A percentile compares a stretch with the other conserved stretches of the same genome.
Conservation (phyloP, 1,140 invertebrate species). For the Pseudomyrmex flavicornis region DNA sequence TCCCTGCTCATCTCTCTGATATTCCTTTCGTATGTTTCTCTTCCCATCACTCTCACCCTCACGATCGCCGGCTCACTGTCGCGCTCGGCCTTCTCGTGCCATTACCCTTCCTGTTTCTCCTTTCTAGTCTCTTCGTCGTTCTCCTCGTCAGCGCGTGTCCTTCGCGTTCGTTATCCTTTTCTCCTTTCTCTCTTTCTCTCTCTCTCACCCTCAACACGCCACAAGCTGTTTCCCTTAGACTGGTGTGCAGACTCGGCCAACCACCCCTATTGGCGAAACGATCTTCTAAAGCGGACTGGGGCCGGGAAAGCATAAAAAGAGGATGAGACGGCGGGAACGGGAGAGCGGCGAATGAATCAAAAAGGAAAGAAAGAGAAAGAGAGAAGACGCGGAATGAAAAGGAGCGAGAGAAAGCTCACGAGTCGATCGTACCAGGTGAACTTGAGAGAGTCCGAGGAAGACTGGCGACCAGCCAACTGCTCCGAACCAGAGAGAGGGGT, state of each 20-base stretch:
- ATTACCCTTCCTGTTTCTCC: conserved; percentile 51
- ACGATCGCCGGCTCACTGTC: conserved; percentile 15
- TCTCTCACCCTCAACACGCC: conserved; percentile 51
- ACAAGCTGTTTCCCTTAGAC: conserved; percentile 53
- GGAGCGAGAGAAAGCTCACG: conserved; percentile 63
- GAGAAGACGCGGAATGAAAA: not conserved
- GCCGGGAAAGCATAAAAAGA: conserved; percentile 54
- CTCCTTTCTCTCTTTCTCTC: conserved; percentile 9
- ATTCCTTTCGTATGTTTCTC: conserved; percentile 41
- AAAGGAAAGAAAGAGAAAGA: not conserved
- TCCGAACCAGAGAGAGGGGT: conserved; percentile 19
- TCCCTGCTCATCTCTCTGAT: conserved; percentile 11
- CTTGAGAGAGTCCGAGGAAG: conserved; percentile 69
- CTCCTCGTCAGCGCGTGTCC: conserved; percentile 27
- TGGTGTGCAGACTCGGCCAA: conserved; percentile 64
- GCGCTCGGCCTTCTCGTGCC: conserved; percentile 43
- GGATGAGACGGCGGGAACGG: conserved; percentile 52
- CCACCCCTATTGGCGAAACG: conserved; percentile 71
- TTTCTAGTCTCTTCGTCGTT: conserved; percentile 7
- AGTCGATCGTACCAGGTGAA: conserved; percentile 69
- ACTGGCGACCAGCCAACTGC: conserved; percentile 67
- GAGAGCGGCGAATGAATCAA: conserved; percentile 21
- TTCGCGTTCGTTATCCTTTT: conserved; percentile 52
- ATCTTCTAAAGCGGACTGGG: conserved; percentile 62
- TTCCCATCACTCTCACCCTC: conserved; percentile 65